Percentiles rank a stretch among this genome's conserved stretches.
Evolutionary conservation across 1,140 invertebrate genomes (phyloP).

Genomic region (Monochamus saltuarius): DNA sequence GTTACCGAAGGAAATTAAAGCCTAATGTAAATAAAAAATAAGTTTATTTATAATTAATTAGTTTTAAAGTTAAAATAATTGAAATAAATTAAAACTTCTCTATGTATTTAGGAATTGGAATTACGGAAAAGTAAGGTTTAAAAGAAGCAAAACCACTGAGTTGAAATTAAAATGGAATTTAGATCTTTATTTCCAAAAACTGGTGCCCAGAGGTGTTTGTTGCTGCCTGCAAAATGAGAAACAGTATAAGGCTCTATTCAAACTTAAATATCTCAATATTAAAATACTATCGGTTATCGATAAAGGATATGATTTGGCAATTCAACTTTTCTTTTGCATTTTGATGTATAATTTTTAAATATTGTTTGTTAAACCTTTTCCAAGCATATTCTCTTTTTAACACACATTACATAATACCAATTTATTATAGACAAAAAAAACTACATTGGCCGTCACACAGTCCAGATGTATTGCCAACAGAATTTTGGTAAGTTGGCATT

Average conservation of each 20-base stretch:
- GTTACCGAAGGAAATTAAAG: constrained; percentile 6
- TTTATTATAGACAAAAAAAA: no score
- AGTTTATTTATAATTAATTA: constrained; percentile 10
- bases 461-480: no score
- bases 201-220: constrained; percentile 50
- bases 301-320: constrained; percentile 12
- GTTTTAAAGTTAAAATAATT: constrained; percentile 3
- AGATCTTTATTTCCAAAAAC: constrained; percentile 60
- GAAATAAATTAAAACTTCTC: constrained; percentile 20
- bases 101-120: constrained; percentile 8
- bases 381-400: not conserved
- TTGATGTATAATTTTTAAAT: no score
- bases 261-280: constrained; percentile 7
- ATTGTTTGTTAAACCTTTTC: no score
- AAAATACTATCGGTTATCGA: constrained; percentile 4
- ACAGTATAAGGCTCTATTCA: constrained; percentile 33
- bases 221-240: constrained; percentile 58
- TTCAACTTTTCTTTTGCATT: no score
- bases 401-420: no score
- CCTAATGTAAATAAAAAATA: constrained; percentile 11
- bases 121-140: constrained; percentile 24
- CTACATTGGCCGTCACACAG: no score
- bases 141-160: constrained; percentile 42
- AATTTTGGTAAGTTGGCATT: no score
- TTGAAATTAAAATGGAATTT: constrained; percentile 54